Conservation (phyloP, 2,113 vertebrate species). For the Apus apus region DNA sequence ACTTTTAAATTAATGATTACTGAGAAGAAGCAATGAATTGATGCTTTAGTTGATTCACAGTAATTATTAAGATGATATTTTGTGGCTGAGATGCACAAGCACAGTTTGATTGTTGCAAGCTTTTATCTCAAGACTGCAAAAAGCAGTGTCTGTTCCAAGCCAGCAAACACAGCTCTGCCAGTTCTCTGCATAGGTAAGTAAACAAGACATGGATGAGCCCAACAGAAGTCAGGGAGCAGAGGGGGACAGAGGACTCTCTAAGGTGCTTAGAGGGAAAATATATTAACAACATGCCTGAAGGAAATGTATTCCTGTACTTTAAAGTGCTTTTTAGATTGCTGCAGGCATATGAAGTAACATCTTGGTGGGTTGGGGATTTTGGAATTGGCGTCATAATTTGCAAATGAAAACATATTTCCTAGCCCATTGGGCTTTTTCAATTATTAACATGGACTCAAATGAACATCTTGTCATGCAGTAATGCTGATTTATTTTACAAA, state of each 20-base stretch:
- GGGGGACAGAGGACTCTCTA: accelerated
- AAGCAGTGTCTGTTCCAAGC: constrained; percentile 32
- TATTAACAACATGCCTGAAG: neutral
- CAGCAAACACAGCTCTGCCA: constrained; percentile 20
- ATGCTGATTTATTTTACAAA: neutral
- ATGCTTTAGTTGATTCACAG: constrained; percentile 43
- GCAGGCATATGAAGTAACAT: neutral
- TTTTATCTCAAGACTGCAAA: constrained; percentile 56
- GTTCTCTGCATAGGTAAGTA: neutral
- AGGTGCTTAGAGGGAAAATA: neutral
- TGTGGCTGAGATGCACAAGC: constrained; percentile 19
- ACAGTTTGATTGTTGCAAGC: neutral
- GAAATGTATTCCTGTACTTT: neutral
- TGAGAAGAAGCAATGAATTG: neutral
- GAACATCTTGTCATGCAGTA: neutral
- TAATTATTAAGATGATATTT: constrained; percentile 64
- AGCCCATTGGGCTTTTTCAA: neutral
- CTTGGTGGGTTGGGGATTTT: neutral
- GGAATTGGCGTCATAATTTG: neutral
- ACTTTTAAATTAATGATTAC: constrained; percentile 27
- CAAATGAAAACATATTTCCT: neutral
- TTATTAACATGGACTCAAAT: neutral
- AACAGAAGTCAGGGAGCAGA: neutral
- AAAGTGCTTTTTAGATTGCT: neutral
- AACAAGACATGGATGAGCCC: neutral